phyloP scores from a whole-genome alignment of 1,140 invertebrate genomes.

The Bombus superbus region DNA sequence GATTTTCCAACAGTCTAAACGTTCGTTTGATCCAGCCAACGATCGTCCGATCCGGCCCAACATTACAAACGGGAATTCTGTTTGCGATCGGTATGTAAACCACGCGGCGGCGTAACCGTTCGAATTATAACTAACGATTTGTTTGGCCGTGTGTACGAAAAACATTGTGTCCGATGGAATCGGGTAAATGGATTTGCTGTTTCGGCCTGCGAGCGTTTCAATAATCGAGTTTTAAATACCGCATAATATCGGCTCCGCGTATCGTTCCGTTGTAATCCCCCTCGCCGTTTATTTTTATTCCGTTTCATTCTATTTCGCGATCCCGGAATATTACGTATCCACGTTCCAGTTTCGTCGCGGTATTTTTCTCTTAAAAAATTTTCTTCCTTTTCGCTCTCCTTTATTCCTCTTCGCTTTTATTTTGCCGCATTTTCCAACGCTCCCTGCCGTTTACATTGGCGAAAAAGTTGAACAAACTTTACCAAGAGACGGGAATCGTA shows the following conservation, averaged over 20 bases:
- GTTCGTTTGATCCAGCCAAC: background rate
- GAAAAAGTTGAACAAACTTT: background rate
- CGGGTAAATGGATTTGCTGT: constrained; percentile 26
- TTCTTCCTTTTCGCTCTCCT: background rate
- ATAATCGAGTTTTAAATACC: constrained; percentile 55
- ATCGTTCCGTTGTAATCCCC: constrained; percentile 32
- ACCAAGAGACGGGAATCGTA: no score
- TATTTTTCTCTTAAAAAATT: background rate
- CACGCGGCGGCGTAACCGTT: background rate
- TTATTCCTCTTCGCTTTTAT: background rate
- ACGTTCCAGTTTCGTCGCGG: background rate
- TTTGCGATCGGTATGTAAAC: constrained; percentile 42
- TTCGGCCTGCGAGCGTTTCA: constrained; percentile 21
- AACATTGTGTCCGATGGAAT: constrained; percentile 13
- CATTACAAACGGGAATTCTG: constrained; percentile 25
- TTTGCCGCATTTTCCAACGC: no score
- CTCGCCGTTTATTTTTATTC: background rate
- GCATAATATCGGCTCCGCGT: constrained; percentile 34
- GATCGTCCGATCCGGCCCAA: background rate
- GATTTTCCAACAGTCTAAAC: constrained; percentile 19
- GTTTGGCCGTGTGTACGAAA: constrained; percentile 23
- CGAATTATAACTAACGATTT: constrained; percentile 43
- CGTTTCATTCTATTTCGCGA: background rate
- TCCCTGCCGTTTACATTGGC: background rate
- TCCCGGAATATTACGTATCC: background rate